These are phyloP conservation scores for Neosilurus mollespiculum DNA, from an alignment of 2,797 vertebrate species.

Conservation along the genomic window DNA sequence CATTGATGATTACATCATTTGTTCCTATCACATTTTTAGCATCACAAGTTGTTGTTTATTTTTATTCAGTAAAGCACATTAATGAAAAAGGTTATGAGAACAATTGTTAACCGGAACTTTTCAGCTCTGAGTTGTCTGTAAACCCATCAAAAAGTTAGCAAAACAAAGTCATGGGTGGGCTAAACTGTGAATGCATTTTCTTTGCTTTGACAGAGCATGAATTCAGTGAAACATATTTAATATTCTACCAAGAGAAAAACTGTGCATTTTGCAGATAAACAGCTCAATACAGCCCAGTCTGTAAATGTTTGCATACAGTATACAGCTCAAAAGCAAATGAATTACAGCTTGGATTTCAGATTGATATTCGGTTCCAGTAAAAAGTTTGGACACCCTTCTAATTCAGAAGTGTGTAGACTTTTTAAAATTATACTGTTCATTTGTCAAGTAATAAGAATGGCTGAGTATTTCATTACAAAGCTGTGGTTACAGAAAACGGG, in stretches of 20 bases:
- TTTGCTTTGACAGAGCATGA: neutral
- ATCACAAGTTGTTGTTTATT: neutral
- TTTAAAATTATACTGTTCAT: neutral
- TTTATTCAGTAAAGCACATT: neutral
- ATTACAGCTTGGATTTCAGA: neutral
- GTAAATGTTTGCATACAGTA: neutral
- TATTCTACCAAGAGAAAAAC: neutral
- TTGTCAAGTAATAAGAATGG: neutral
- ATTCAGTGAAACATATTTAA: neutral
- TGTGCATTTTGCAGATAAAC: neutral
- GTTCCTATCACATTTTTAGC: neutral
- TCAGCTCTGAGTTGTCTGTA: neutral
- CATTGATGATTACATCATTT: neutral
- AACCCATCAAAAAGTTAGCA: neutral
- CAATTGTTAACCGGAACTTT: neutral
- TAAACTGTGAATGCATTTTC: neutral
- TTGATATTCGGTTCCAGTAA: neutral
- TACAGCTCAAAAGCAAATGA: neutral
- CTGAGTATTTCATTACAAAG: neutral
- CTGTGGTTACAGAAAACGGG: neutral
- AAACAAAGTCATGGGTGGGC: neutral
- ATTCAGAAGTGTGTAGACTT: too few relatives aligned
- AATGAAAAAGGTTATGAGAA: neutral
- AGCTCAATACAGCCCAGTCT: neutral
- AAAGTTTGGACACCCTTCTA: too few relatives aligned